Percentiles rank a stretch among this genome's conserved stretches.
These are phyloP conservation scores for Neodon shergylaensis DNA, from an alignment of 2,113 vertebrate species.

Conservation along the genomic window DNA sequence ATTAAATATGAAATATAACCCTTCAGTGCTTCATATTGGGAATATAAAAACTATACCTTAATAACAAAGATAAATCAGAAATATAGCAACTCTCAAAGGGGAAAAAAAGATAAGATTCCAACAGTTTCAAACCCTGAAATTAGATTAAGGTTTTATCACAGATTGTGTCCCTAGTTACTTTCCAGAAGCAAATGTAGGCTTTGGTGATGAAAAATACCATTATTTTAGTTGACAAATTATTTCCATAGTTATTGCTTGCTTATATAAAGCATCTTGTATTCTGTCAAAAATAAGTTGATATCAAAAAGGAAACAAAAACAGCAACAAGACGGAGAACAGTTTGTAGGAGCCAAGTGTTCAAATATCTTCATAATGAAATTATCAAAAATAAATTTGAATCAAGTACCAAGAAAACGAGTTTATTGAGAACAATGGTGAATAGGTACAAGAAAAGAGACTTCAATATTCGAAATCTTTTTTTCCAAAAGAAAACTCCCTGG, in stretches of 20 bases:
- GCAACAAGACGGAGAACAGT: not conserved
- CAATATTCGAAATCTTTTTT: not conserved
- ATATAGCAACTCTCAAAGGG: not conserved
- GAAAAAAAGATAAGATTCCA: constrained; percentile 22
- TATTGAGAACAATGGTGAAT: not conserved
- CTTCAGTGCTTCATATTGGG: not conserved
- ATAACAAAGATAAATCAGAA: constrained; percentile 20
- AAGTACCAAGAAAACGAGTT: not conserved
- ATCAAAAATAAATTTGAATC: constrained; percentile 6
- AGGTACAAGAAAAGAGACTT: not conserved
- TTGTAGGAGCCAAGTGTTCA: not conserved
- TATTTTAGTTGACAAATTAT: constrained; percentile 27
- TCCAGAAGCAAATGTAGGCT: not conserved
- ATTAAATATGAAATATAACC: constrained; percentile 16
- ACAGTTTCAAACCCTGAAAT: constrained; percentile 23
- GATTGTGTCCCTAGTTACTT: not conserved
- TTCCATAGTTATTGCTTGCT: constrained; percentile 17
- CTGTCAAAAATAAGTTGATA: constrained; percentile 19
- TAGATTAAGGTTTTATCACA: constrained; percentile 27
- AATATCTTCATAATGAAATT: constrained; percentile 1
- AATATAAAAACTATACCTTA: not conserved
- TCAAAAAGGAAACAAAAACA: not conserved
- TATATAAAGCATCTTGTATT: not conserved
- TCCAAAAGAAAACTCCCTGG: not conserved
- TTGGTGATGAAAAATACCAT: not conserved